Evolutionary conservation across 1,140 invertebrate genomes (phyloP).

Genomic region (Pseudomyrmex dendroicus): DNA sequence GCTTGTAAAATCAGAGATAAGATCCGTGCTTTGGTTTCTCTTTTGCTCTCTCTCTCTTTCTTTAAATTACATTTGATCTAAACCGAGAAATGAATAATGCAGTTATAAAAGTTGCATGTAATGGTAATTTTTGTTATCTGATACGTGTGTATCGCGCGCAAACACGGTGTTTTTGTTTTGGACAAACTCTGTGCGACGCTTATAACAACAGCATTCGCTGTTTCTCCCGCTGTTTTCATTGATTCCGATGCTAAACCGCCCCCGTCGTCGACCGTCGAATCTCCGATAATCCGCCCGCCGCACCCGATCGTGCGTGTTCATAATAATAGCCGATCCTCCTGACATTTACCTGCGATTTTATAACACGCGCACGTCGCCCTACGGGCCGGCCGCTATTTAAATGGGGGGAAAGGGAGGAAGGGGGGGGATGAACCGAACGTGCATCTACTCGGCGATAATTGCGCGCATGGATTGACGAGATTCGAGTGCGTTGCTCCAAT

Average conservation of each 20-base stretch:
- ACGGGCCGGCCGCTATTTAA: slow-evolving; percentile 31
- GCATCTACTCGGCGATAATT: slow-evolving; percentile 45
- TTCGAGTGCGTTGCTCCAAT: slow-evolving; percentile 53
- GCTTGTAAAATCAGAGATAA: not conserved
- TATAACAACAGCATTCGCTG: not conserved
- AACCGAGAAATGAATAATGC: not conserved
- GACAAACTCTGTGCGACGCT: not conserved
- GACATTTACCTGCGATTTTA: slow-evolving; percentile 57
- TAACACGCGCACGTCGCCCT: slow-evolving; percentile 41
- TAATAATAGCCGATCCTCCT: slow-evolving; percentile 47
- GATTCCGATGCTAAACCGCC: slow-evolving; percentile 9
- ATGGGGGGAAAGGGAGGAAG: not conserved
- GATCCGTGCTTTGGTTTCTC: not conserved
- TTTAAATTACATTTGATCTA: not conserved
- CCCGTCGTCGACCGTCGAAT: not conserved
- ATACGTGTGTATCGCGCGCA: too few species aligned
- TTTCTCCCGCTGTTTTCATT: not conserved
- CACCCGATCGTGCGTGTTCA: slow-evolving; percentile 40
- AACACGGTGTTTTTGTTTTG: not conserved
- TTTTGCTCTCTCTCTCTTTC: not conserved
- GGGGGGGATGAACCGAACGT: not conserved
- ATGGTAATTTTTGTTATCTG: not conserved
- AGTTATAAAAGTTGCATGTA: not conserved
- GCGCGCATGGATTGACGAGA: slow-evolving; percentile 31
- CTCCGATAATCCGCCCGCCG: slow-evolving; percentile 12